phyloP scores from a whole-genome alignment of 2,113 vertebrate genomes.

The Blennius ocellaris region DNA sequence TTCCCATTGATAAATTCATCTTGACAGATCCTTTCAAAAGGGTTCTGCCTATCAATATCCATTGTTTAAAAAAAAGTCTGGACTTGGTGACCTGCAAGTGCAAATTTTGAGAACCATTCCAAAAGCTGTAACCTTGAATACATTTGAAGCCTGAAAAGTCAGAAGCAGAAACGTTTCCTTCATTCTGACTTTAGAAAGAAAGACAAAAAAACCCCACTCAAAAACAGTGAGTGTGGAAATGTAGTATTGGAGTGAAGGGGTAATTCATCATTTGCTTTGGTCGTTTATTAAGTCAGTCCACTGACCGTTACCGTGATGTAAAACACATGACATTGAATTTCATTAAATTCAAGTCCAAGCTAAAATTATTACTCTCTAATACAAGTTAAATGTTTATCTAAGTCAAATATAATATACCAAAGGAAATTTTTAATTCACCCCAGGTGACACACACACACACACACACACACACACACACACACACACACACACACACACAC shows the following conservation, averaged over 20 bases:
- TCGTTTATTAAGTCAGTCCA: neutral
- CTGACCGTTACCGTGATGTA: neutral
- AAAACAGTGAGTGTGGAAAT: neutral
- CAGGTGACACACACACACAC: no score
- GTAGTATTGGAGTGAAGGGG: neutral
- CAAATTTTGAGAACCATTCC: neutral
- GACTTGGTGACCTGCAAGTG: neutral
- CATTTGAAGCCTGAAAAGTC: neutral
- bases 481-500: no score
- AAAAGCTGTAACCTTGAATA: neutral
- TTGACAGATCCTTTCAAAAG: conserved; percentile 12
- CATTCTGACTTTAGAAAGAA: neutral
- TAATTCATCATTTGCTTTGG: conserved; percentile 5
- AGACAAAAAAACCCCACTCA: neutral
- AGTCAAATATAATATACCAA: conserved; percentile 26
- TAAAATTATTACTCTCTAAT: conserved; percentile 30
- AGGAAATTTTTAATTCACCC: no score
- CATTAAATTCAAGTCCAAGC: conserved; percentile 30
- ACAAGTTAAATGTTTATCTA: conserved; percentile 37
- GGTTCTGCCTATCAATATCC: neutral
- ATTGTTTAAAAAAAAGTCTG: neutral
- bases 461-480: no score
- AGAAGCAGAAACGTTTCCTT: neutral
- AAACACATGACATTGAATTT: conserved; percentile 17
- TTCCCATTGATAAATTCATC: conserved; percentile 30